Conservation (phyloP, 2,113 vertebrate genomes). For the Seriola quinqueradiata region DNA sequence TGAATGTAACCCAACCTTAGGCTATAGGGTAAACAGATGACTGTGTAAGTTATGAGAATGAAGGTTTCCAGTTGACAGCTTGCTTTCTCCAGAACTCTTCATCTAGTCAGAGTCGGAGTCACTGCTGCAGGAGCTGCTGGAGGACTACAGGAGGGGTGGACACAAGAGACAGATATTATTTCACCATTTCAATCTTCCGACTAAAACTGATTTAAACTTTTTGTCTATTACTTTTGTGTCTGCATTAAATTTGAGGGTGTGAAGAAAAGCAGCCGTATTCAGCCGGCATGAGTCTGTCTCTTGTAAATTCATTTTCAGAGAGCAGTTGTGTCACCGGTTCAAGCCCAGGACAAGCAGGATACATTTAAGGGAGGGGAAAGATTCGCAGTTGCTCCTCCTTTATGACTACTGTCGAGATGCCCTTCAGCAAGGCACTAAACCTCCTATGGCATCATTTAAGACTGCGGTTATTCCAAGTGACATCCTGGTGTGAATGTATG, state of each 20-base stretch:
- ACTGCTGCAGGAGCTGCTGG: conserved; percentile 76
- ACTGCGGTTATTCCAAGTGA: neutral
- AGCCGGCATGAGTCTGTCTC: no score
- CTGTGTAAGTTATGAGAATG: neutral
- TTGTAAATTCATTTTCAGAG: no score
- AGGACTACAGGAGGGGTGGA: conserved; percentile 48
- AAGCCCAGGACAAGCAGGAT: no score
- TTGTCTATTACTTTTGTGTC: no score
- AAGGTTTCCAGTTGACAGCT: neutral
- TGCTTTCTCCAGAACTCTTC: neutral
- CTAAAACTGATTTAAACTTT: neutral
- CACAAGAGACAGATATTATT: neutral
- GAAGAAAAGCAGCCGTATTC: no score
- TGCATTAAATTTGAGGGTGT: neutral
- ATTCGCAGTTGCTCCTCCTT: no score
- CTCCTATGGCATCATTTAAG: neutral
- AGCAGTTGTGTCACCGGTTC: no score
- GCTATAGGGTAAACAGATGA: neutral
- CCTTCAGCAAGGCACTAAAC: neutral
- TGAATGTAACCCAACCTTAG: neutral
- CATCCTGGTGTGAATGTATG: neutral
- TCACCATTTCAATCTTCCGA: neutral
- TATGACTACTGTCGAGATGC: no score
- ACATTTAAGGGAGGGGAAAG: no score
- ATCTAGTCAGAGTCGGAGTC: conserved; percentile 76